Percentiles rank a stretch among this genome's conserved stretches.
These are phyloP conservation scores for Anguilla rostrata DNA, from an alignment of 2,113 vertebrate genomes.

Conservation along the genomic window DNA sequence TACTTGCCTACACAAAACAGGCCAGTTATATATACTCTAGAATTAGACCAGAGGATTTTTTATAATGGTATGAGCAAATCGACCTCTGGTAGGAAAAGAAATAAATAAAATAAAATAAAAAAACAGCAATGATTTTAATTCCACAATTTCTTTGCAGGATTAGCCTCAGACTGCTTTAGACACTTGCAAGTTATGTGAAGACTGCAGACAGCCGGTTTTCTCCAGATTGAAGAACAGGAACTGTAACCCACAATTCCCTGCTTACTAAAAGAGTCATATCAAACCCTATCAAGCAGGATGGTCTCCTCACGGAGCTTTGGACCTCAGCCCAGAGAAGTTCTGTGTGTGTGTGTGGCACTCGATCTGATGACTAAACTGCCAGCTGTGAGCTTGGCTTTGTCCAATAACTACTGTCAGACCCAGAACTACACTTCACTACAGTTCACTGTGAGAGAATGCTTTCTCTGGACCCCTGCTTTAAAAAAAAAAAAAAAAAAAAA, in stretches of 20 bases:
- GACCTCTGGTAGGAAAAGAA: background rate
- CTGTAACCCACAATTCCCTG: background rate
- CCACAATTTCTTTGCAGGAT: background rate
- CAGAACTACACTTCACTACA: too few species aligned
- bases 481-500: too few species aligned
- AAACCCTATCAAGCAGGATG: background rate
- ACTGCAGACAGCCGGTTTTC: too few species aligned
- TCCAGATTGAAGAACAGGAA: background rate
- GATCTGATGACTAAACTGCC: too few species aligned
- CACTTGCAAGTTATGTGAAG: too few species aligned
- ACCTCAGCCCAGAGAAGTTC: too few species aligned
- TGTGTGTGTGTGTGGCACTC: too few species aligned
- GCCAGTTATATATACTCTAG: background rate
- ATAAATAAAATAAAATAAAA: background rate
- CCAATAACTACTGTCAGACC: too few species aligned
- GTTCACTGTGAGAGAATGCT: too few species aligned
- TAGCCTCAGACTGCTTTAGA: background rate
- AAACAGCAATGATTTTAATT: background rate
- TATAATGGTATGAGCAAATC: background rate
- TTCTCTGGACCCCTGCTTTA: too few species aligned
- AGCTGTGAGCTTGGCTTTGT: too few species aligned
- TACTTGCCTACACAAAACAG: background rate
- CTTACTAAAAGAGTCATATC: too few species aligned
- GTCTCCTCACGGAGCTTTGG: background rate
- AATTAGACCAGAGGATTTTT: background rate